Evolutionary conservation across 2,113 vertebrate genomes (phyloP).

Genomic region (Orthonyx spaldingii): DNA sequence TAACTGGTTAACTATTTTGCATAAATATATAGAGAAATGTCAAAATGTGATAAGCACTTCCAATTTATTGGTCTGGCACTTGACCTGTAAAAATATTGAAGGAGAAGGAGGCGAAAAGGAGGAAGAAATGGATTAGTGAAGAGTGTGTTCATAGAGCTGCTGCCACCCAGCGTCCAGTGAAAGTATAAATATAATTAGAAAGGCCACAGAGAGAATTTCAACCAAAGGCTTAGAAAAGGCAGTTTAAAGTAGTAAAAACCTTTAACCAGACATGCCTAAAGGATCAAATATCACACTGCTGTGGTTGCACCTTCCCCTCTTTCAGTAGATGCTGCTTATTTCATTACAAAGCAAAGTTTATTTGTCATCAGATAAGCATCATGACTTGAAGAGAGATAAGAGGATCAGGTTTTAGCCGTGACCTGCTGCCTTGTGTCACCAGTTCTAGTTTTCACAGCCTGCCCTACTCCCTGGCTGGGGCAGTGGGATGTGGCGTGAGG

Average conservation of each 20-base stretch:
- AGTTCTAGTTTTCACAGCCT: not conserved
- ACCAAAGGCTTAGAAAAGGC: constrained; percentile 29
- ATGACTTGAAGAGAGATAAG: not conserved
- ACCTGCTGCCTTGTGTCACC: not conserved
- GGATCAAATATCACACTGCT: not conserved
- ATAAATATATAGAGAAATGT: constrained; percentile 15
- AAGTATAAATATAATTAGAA: constrained; percentile 60
- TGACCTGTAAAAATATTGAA: not conserved
- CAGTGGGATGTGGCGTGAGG: not conserved
- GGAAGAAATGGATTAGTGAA: constrained; percentile 18
- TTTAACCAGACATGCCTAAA: constrained; percentile 41
- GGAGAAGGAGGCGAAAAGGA: not conserved
- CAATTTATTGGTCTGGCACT: constrained; percentile 47
- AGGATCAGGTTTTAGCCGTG: not conserved
- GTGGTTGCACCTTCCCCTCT: not conserved
- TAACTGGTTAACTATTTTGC: not conserved
- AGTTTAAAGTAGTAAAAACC: constrained; percentile 61
- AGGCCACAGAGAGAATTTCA: constrained; percentile 52
- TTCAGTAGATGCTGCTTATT: not conserved
- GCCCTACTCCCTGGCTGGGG: not conserved
- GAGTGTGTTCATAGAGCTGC: constrained; percentile 47
- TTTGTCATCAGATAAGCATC: not conserved
- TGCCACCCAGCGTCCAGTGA: constrained; percentile 67
- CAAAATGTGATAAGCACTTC: not conserved
- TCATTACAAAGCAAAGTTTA: not conserved